Base-by-base conservation (phyloP, 2,888 invertebrate genomes). In the Chelonus formosanus region DNA sequence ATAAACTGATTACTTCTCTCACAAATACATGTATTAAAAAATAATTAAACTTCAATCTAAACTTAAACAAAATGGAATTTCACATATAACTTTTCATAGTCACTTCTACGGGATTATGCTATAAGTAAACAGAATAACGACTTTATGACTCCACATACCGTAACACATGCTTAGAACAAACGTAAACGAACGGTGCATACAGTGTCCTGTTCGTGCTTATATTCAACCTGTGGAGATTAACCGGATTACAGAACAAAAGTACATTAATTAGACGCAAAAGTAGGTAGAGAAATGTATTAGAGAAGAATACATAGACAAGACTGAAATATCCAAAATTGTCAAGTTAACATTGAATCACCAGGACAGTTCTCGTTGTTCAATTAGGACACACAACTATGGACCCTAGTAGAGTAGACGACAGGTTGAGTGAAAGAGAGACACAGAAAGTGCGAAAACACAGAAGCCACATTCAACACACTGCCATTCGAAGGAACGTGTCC, bases 161-260 rank as follows among this genome's bases (percentile, higher is more conserved):
- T 40, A 40, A 40, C 40, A 40, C 3, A 40, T 40, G 40, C 40
- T 40, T 40, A 40, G 40, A 40, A 40, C 40, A 56, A 63, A 54
- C n/a, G 48, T 40, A 63, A 40, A 36, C 31, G 56, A 40, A 40
- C 6, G 40, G 1, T 62, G 47, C 35, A 32, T 62, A 45, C 59
- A 47, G 10, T 58, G 47, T 34, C 47, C 47, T 63, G 36, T 40
- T 48, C 36, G 48, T 62, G 35, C 54, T 31, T 35, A 8, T 48
- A 47, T 48, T 54, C 56, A 55, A 35, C 47, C 54, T 20, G 31
- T 44, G 52, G 52, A 50, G 56, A 56, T 56, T 63, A 52, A 63
- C 43, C 57, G 57, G 63, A 63, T 63, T 63, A 63, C 31, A 34
- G 57, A 52, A 57, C 63, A 63, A 57, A 57, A 63, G 63, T 63